These are phyloP conservation scores for Sminthopsis crassicaudata DNA, from an alignment of 2,113 vertebrate genomes.

Conservation along the genomic window DNA sequence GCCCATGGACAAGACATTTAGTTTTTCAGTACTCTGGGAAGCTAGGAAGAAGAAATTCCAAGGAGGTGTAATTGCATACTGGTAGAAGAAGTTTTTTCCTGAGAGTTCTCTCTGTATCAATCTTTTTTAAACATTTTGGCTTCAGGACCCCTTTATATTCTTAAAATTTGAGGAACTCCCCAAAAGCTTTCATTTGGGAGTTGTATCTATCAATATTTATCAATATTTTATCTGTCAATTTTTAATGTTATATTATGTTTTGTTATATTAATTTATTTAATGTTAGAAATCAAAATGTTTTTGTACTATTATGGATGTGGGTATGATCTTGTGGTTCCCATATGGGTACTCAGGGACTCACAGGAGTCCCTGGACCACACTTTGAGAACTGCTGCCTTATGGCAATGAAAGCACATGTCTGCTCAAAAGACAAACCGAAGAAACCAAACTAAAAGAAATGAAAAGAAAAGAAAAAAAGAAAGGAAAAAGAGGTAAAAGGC, in stretches of 20 bases:
- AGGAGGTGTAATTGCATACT: background rate
- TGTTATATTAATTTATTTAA: no score
- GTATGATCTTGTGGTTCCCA: background rate
- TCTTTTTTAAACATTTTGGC: background rate
- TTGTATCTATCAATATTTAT: background rate
- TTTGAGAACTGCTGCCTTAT: background rate
- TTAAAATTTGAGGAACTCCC: no score
- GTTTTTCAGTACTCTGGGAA: background rate
- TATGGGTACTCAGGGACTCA: no score
- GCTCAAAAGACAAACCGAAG: background rate
- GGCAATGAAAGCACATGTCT: background rate
- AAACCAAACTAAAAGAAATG: no score
- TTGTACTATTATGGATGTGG: no score
- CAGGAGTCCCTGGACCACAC: background rate
- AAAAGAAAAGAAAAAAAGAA: no score
- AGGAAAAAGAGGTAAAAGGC: background rate
- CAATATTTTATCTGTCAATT: no score
- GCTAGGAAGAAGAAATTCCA: background rate
- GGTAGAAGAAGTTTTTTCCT: background rate
- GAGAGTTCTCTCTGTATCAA: background rate
- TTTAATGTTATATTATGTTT: no score
- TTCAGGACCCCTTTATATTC: background rate
- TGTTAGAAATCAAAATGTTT: no score
- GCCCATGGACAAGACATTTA: no score
- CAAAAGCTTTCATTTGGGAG: background rate